A percentile compares a stretch with the other conserved stretches of the same genome.
Evolutionary conservation across 2,797 vertebrate species (phyloP).

Genomic region (Eulemur mongoz): DNA sequence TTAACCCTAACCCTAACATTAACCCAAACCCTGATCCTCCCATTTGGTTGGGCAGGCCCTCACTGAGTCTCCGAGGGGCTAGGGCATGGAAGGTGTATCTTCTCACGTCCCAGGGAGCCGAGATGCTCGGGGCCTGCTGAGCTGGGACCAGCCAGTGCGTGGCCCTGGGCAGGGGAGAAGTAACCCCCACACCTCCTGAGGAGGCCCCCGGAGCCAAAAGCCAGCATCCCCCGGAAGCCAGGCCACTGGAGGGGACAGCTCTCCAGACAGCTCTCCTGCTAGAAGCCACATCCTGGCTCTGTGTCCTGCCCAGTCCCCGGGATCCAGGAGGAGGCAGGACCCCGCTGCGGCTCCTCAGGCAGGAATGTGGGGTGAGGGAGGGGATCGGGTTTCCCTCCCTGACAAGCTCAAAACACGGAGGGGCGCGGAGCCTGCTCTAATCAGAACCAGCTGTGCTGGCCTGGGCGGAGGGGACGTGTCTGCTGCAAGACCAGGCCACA

Average conservation of each 20-base stretch:
- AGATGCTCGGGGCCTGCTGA: background rate
- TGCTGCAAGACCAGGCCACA: background rate
- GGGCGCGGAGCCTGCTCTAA: constrained; percentile 5
- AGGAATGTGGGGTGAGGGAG: background rate
- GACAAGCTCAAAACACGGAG: background rate
- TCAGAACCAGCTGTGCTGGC: constrained; percentile 61
- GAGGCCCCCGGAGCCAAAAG: background rate
- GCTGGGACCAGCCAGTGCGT: background rate
- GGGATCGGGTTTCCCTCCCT: background rate
- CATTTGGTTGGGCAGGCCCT: background rate
- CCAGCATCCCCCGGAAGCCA: background rate
- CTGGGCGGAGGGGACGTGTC: background rate
- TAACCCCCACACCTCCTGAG: background rate
- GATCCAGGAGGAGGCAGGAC: background rate
- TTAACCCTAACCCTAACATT: background rate
- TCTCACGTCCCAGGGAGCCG: background rate
- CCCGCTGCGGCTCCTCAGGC: background rate
- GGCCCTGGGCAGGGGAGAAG: background rate
- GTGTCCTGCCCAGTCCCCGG: background rate
- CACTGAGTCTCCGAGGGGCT: background rate
- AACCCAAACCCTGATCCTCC: background rate
- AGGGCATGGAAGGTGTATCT: background rate
- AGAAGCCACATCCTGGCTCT: background rate
- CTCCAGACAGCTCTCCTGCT: background rate
- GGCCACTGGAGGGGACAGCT: no score